Conservation (phyloP, 2,888 invertebrate genomes). For the Mactromeris polynyma region DNA sequence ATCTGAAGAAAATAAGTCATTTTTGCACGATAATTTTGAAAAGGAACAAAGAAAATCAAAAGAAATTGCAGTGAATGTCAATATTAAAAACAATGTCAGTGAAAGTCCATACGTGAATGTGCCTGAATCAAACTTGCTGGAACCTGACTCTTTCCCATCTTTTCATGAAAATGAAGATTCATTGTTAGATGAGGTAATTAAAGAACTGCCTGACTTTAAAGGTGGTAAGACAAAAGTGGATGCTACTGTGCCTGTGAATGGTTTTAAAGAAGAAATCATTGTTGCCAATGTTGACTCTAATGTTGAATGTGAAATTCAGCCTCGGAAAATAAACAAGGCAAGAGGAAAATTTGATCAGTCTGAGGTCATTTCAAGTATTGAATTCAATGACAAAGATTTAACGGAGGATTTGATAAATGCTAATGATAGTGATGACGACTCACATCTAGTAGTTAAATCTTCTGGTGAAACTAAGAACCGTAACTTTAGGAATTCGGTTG, state of each 20-base stretch:
- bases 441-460: neutral
- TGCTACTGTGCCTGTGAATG: slow-evolving; percentile 33
- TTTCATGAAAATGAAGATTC: slow-evolving; percentile 53
- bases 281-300: slow-evolving; percentile 34
- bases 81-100: slow-evolving; percentile 24
- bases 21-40: slow-evolving; percentile 59
- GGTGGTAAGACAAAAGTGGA: slow-evolving; percentile 30
- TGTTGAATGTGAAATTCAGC: slow-evolving; percentile 64
- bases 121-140: slow-evolving; percentile 45
- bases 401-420: neutral
- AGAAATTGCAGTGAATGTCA: slow-evolving; percentile 46
- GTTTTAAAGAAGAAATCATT: slow-evolving; percentile 41
- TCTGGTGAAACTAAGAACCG: neutral
- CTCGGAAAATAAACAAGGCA: slow-evolving; percentile 42
- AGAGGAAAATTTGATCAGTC: slow-evolving; percentile 44
- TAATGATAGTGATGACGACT: slow-evolving; percentile 61
- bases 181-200: slow-evolving; percentile 54
- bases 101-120: slow-evolving; percentile 11
- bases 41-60: slow-evolving; percentile 54
- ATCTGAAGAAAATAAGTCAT: slow-evolving; percentile 62
- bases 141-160: slow-evolving; percentile 27
- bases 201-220: slow-evolving; percentile 53
- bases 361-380: slow-evolving; percentile 34
- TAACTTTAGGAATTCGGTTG: slow-evolving; percentile 8
- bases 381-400: slow-evolving; percentile 45